Percentiles rank a stretch among this genome's conserved stretches.
Conservation (phyloP, 2,113 vertebrate genomes). For the Perca flavescens region DNA sequence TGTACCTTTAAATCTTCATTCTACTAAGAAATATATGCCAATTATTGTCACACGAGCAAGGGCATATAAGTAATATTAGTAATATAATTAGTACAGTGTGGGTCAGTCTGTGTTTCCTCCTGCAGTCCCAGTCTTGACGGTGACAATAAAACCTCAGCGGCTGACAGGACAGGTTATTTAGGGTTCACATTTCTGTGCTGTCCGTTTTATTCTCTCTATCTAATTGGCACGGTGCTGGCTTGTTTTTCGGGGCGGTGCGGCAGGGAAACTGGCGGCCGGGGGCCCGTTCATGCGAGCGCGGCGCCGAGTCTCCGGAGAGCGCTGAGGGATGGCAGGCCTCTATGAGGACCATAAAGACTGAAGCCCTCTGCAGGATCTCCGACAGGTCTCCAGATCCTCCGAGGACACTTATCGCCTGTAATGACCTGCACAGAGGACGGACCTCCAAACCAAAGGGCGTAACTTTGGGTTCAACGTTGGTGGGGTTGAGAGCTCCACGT, state of each 20-base stretch:
- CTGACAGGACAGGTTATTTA: slow-evolving; percentile 62
- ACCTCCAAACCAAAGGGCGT: no score
- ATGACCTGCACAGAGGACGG: slow-evolving; percentile 32
- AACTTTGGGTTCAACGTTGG: no score
- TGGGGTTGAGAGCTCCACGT: no score
- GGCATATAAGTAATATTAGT: no score
- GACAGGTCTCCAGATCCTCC: slow-evolving; percentile 49
- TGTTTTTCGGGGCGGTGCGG: slow-evolving; percentile 1
- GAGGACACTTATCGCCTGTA: slow-evolving; percentile 81
- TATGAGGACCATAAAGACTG: slow-evolving; percentile 66
- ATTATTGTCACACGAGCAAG: no score
- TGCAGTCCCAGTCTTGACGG: no score
- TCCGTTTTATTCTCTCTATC: slow-evolving; percentile 63
- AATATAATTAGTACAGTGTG: no score
- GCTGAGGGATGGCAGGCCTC: slow-evolving; percentile 68
- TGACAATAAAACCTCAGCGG: not conserved
- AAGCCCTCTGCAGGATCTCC: slow-evolving; percentile 13
- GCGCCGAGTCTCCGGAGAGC: slow-evolving; percentile 50
- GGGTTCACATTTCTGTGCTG: slow-evolving; percentile 52
- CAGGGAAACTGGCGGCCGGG: slow-evolving; percentile 53
- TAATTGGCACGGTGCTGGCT: slow-evolving; percentile 65
- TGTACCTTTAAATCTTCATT: no score
- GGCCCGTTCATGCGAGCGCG: slow-evolving; percentile 60
- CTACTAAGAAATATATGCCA: no score
- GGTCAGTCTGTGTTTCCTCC: no score